Percentiles rank a stretch among this genome's conserved stretches.
Conservation (phyloP, 2,888 invertebrate species). For the Crematogaster levior region DNA sequence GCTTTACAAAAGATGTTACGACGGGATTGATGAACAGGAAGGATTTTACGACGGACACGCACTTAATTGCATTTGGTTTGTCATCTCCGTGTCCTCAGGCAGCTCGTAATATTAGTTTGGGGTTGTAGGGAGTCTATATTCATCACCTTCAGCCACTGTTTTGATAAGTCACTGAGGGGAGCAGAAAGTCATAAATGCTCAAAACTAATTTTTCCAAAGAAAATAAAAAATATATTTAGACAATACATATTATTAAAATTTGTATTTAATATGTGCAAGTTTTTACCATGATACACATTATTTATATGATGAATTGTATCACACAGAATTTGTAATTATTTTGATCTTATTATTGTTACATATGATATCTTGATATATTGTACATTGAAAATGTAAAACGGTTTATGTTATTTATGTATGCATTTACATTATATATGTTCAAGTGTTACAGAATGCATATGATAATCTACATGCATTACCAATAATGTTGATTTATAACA, state of each 20-base stretch:
- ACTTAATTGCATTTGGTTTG: constrained; percentile 28
- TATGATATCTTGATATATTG: not conserved
- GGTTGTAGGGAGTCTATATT: constrained; percentile 13
- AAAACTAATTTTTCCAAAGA: constrained; percentile 11
- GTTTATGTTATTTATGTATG: not conserved
- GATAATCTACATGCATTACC: not conserved
- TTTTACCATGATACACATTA: not conserved
- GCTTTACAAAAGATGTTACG: not conserved
- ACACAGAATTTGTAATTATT: not conserved
- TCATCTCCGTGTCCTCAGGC: not conserved
- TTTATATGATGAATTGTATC: not conserved
- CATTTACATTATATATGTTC: not conserved
- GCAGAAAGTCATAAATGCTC: constrained; percentile 12
- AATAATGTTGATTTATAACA: not conserved
- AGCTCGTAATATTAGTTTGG: constrained; percentile 13
- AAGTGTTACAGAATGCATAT: no score
- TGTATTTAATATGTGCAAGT: not conserved
- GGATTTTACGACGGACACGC: not conserved
- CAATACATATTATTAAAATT: not conserved
- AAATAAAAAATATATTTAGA: not conserved
- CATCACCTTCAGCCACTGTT: constrained; percentile 4
- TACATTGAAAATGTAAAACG: not conserved
- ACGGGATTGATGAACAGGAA: constrained; percentile 8
- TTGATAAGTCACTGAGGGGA: constrained; percentile 4
- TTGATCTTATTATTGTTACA: not conserved